phyloP scores from a whole-genome alignment of 2,113 vertebrate genomes.

The Zosterops pallidus region DNA sequence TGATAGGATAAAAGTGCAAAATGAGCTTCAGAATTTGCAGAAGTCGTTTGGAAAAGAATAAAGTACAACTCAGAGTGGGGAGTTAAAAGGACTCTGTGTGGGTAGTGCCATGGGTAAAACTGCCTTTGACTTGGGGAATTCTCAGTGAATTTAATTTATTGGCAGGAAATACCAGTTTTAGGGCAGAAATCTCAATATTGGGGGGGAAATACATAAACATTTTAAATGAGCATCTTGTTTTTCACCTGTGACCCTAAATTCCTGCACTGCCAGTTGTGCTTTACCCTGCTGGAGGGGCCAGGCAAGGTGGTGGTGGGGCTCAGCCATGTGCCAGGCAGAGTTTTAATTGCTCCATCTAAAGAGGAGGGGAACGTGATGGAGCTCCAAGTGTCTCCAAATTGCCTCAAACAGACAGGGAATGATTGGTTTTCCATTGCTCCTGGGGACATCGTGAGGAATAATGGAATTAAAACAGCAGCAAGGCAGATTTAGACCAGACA shows the following conservation, averaged over 20 bases:
- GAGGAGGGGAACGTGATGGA: neutral
- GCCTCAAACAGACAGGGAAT: neutral
- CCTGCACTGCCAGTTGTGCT: no score
- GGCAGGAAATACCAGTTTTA: neutral
- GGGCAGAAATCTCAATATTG: neutral
- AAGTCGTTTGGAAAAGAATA: neutral
- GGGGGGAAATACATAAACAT: accelerated
- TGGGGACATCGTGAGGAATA: neutral
- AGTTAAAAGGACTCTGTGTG: neutral
- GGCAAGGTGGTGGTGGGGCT: neutral
- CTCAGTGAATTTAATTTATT: neutral
- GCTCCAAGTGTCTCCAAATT: neutral
- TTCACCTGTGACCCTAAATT: neutral
- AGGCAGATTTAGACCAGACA: neutral
- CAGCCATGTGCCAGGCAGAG: neutral
- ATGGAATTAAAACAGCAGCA: neutral
- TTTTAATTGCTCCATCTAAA: neutral
- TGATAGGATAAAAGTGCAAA: neutral
- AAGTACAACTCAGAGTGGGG: neutral
- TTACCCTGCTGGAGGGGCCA: neutral
- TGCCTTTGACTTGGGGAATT: neutral
- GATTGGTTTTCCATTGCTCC: conserved; percentile 18
- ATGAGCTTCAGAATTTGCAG: neutral
- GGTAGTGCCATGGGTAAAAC: neutral
- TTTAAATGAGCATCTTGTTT: neutral